phyloP scores from a whole-genome alignment of 2,113 vertebrate genomes.

The Poeciliopsis retropinna region DNA sequence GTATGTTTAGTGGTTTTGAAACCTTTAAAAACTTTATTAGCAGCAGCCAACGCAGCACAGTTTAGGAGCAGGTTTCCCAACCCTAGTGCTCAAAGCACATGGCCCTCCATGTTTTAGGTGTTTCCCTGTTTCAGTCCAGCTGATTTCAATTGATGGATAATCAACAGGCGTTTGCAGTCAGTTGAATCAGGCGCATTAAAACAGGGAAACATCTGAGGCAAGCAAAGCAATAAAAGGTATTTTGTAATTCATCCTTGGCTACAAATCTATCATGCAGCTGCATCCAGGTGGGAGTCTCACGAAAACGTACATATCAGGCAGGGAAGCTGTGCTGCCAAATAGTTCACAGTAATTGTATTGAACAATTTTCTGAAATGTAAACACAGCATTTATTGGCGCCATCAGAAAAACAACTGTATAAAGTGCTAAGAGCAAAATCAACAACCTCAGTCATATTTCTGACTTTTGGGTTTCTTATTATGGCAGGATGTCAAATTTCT shows the following conservation, averaged over 20 bases:
- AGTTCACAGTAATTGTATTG: neutral
- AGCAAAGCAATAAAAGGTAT: neutral
- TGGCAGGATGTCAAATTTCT: neutral
- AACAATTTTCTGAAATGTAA: neutral
- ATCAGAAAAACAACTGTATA: neutral
- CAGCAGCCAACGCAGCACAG: conserved; percentile 8
- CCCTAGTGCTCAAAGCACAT: too few relatives aligned
- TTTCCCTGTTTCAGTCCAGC: too few relatives aligned
- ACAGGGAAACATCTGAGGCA: too few relatives aligned
- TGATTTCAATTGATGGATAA: too few relatives aligned
- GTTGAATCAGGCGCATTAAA: too few relatives aligned
- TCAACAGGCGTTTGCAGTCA: too few relatives aligned
- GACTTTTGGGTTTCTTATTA: neutral
- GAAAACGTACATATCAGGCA: neutral
- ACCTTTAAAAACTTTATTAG: neutral
- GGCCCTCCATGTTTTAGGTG: too few relatives aligned
- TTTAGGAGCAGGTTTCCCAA: too few relatives aligned
- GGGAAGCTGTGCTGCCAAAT: neutral
- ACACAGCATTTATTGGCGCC: neutral
- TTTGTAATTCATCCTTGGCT: neutral
- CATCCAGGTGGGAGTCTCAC: neutral
- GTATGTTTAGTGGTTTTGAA: too few relatives aligned
- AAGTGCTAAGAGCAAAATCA: too few relatives aligned
- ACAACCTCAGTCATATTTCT: too few relatives aligned
- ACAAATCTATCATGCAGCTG: neutral